Base-by-base conservation (phyloP, 2,888 invertebrate genomes). In the Drosophila bunnanda region DNA sequence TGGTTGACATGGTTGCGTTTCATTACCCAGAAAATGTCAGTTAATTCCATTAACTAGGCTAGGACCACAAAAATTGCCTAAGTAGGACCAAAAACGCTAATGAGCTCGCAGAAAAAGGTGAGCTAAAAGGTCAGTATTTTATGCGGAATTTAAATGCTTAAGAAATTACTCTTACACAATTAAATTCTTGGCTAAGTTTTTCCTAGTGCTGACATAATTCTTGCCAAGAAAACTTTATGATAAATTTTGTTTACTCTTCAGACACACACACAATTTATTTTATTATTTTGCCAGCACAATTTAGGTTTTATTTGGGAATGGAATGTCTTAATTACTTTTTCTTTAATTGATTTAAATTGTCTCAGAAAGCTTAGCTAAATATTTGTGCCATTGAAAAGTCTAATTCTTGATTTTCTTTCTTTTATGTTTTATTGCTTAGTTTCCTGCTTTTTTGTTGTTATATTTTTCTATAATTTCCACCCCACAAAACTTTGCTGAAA, bases 41-140 rank as follows among this genome's bases (percentile, higher is more conserved):
- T 30, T 56, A 66, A 68, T 66, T 69, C 28, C 68, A 69, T 69
- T 69, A 69, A 48, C 38, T 39, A 34, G 48, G 13, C 39, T 20
- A 5, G 44, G 22, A 36, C 25, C 4, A 8, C 25, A 28, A 43
- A 56, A 44, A 28, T 44, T 15, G 38, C 28, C 59, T 48, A 28
- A 46, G 44, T 22, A 20, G 32, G 15, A 2, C 17, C 17, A 44
- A 28, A 17, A 48, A 59, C 48, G 46, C 48, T 60, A 60, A 52
- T 61, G 56, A 56, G 28, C 6, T 1, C 7, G 6, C 2, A 13
- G 48, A 25, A 41, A 34, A 20, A 22, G n/a, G 20, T 17, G 17
- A 28, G 7, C 44, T 10, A n/a, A 13, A 13, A 22, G 22, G 41
- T 17, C 17, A 41, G 41, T 12, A 55, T 28, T 43, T 60, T 25